Evolutionary conservation across 30 jellyfish, hydroid and myxozoan genomes (phyloP).

Genomic region (Aurelia sp.): DNA sequence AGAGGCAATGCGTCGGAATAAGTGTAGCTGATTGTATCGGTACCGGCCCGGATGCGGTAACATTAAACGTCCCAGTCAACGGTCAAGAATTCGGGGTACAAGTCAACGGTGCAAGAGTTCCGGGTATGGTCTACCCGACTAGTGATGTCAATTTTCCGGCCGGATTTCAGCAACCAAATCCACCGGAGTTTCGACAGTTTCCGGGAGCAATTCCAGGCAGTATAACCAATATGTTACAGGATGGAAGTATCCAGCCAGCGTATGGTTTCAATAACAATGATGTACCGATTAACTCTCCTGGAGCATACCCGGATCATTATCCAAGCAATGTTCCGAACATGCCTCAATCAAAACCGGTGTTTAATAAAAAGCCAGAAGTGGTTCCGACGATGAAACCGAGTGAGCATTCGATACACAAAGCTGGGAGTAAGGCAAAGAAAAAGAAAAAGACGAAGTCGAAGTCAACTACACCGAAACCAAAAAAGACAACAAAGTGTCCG

Average conservation of each 20-base stretch:
- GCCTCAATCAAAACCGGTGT: constrained; percentile 59
- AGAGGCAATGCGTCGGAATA: constrained; percentile 63
- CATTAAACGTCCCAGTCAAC: constrained; percentile 43
- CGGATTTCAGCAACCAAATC: constrained; percentile 11
- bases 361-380: constrained; percentile 15
- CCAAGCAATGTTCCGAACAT: constrained; percentile 63
- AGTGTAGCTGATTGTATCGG: constrained; percentile 47
- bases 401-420: constrained; percentile 47
- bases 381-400: constrained; percentile 72
- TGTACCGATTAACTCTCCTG: constrained; percentile 41
- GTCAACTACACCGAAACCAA: constrained; percentile 55
- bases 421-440: constrained; percentile 10
- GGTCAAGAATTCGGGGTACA: constrained; percentile 55
- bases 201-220: constrained; percentile 22
- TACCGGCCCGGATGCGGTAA: constrained; percentile 64
- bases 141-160: constrained; percentile 3
- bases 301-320: constrained; percentile 52
- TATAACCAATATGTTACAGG: background rate
- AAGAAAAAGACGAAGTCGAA: constrained; percentile 28
- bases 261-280: constrained; percentile 5
- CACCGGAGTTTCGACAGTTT: constrained; percentile 35
- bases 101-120: constrained; percentile 19
- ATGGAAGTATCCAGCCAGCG: constrained; percentile 13
- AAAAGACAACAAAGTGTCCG: constrained; percentile 64
- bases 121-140: constrained; percentile 27